Conservation (phyloP, 1,140 invertebrate genomes). For the Nasonia longicornis region DNA sequence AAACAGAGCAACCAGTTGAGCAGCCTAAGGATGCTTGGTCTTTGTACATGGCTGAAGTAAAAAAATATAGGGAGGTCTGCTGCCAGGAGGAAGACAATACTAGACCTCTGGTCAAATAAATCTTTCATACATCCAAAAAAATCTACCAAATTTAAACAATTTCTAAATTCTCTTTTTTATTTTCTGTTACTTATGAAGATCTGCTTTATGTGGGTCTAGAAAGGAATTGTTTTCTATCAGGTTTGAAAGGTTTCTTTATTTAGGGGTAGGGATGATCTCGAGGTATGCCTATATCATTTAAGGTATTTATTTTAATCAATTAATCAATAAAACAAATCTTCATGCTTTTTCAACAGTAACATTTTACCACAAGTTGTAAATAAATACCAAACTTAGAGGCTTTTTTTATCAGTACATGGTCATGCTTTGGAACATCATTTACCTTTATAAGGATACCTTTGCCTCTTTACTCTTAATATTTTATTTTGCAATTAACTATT, state of each 20-base stretch:
- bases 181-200: background rate
- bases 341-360: background rate
- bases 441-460: slow-evolving; percentile 4
- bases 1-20: slow-evolving; percentile 74
- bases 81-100: slow-evolving; percentile 94
- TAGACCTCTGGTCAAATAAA: slow-evolving; percentile 89
- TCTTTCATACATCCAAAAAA: background rate
- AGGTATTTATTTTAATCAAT: slow-evolving; percentile 40
- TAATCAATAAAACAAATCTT: background rate
- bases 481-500: slow-evolving; percentile 21
- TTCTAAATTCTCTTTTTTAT: slow-evolving; percentile 11
- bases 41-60: slow-evolving; percentile 91
- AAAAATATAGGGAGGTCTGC: slow-evolving; percentile 90
- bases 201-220: background rate
- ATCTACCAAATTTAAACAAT: slow-evolving; percentile 7
- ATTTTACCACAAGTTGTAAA: background rate
- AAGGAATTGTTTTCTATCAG: slow-evolving; percentile 18
- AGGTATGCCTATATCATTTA: background rate
- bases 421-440: slow-evolving; percentile 26
- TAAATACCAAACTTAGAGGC: slow-evolving; percentile 9
- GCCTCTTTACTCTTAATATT: slow-evolving; percentile 15
- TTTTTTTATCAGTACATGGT: slow-evolving; percentile 13
- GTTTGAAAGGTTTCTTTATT: background rate
- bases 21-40: slow-evolving; percentile 91
- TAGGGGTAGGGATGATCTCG: slow-evolving; percentile 21